Conservation (phyloP, 1,140 invertebrate species). For the Drosophila micromelanica region DNA sequence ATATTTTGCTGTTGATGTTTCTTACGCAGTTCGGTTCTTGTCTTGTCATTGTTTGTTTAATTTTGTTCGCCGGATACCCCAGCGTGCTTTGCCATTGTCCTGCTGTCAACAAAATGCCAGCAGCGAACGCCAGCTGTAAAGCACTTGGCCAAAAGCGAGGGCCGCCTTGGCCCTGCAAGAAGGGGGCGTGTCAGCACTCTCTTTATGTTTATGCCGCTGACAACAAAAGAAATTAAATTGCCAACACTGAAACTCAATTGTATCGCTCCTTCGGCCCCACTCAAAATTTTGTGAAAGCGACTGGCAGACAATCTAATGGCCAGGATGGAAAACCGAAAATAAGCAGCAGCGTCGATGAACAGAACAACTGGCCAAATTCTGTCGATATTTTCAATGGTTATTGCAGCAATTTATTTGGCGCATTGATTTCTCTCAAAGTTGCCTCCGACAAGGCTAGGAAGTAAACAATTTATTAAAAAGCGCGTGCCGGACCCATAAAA, state of each 20-base stretch:
- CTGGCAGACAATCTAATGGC: not conserved
- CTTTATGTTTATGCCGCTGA: constrained; percentile 74
- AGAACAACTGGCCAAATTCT: constrained; percentile 19
- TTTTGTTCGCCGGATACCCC: constrained; percentile 77
- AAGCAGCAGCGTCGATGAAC: not conserved
- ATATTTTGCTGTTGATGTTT: constrained; percentile 36
- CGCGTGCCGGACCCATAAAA: constrained; percentile 67
- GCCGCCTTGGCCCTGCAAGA: not conserved
- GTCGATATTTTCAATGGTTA: constrained; percentile 64
- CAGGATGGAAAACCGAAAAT: not conserved
- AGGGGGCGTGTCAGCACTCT: constrained; percentile 19
- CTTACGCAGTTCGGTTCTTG: constrained; percentile 52
- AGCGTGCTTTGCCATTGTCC: constrained; percentile 74
- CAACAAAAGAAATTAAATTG: constrained; percentile 83
- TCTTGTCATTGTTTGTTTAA: constrained; percentile 79
- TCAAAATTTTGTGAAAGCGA: constrained; percentile 62
- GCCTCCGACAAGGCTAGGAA: constrained; percentile 45
- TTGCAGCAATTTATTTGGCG: constrained; percentile 65
- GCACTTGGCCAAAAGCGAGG: constrained; percentile 25
- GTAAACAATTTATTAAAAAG: constrained; percentile 80
- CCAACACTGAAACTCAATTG: constrained; percentile 81
- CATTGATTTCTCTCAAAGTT: constrained; percentile 59
- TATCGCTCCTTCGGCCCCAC: constrained; percentile 52
- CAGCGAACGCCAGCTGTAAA: constrained; percentile 53
- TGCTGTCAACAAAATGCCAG: constrained; percentile 74